Percentiles rank a stretch among this genome's conserved stretches.
phyloP scores from a whole-genome alignment of 2,888 invertebrate genomes.

The Stictocephala bisonia region DNA sequence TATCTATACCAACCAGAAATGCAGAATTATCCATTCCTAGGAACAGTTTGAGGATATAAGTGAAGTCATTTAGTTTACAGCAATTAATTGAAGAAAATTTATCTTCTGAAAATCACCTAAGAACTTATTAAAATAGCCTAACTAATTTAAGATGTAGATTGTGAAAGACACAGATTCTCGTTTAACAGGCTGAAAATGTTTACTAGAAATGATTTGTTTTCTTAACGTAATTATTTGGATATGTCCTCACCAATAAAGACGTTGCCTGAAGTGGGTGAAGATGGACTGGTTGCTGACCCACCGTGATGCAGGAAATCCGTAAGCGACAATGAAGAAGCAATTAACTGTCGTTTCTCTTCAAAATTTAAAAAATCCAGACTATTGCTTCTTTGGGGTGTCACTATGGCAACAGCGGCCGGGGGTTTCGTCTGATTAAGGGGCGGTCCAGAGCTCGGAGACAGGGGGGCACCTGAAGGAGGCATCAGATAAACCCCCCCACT shows the following conservation, averaged over 20 bases:
- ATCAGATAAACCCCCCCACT: constrained; percentile 41
- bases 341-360: constrained; percentile 90
- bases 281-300: constrained; percentile 65
- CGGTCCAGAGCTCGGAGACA: constrained; percentile 49
- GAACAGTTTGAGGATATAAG: no score
- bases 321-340: constrained; percentile 87
- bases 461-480: constrained; percentile 36
- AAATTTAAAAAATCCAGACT: constrained; percentile 91
- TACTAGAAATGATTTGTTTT: no score
- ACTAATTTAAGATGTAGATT: no score
- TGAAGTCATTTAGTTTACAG: no score
- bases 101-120: no score
- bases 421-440: constrained; percentile 33
- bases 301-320: constrained; percentile 86
- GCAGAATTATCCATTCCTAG: no score
- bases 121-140: no score
- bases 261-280: constrained; percentile 58
- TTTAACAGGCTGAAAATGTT: no score
- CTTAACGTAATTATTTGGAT: no score
- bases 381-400: constrained; percentile 80
- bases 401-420: constrained; percentile 66
- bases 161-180: no score
- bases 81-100: no score
- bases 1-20: no score
- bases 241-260: constrained; percentile 55